Conservation (phyloP, 2,888 invertebrate species). For the Notodonta ziczac region DNA sequence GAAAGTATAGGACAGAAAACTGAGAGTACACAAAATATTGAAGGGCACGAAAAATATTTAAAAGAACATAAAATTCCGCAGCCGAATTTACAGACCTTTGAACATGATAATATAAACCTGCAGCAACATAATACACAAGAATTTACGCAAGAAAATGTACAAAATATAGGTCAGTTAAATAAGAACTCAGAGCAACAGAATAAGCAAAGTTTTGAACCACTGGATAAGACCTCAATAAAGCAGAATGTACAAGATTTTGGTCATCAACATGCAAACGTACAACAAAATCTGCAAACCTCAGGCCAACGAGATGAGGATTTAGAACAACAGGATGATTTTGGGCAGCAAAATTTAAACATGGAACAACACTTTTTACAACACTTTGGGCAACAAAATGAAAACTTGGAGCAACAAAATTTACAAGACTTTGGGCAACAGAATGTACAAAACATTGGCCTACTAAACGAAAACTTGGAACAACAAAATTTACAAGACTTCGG, state of each 20-base stretch:
- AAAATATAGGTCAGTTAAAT: too few relatives aligned
- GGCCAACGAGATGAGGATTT: background rate
- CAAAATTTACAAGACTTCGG: slow-evolving; percentile 16
- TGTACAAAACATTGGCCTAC: slow-evolving; percentile 16
- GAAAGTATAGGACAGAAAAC: background rate
- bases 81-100: too few relatives aligned
- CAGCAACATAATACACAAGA: slow-evolving; percentile 16
- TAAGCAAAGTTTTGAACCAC: slow-evolving; percentile 10
- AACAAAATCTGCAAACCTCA: slow-evolving; percentile 21
- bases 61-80: slow-evolving; percentile 2
- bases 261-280: slow-evolving; percentile 20
- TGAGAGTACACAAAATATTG: background rate
- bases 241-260: slow-evolving; percentile 13
- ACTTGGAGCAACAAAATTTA: slow-evolving; percentile 12
- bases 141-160: slow-evolving; percentile 14
- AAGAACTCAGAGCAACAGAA: slow-evolving; percentile 14
- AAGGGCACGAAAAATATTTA: background rate
- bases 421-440: slow-evolving; percentile 15
- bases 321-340: slow-evolving; percentile 15
- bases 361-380: slow-evolving; percentile 11
- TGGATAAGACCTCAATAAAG: slow-evolving; percentile 4
- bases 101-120: too few relatives aligned
- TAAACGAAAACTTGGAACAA: slow-evolving; percentile 15
- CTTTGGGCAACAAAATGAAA: slow-evolving; percentile 11
- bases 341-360: slow-evolving; percentile 12